These are phyloP conservation scores for Ranitomeya imitator DNA, from an alignment of 2,113 vertebrate species.

Conservation along the genomic window DNA sequence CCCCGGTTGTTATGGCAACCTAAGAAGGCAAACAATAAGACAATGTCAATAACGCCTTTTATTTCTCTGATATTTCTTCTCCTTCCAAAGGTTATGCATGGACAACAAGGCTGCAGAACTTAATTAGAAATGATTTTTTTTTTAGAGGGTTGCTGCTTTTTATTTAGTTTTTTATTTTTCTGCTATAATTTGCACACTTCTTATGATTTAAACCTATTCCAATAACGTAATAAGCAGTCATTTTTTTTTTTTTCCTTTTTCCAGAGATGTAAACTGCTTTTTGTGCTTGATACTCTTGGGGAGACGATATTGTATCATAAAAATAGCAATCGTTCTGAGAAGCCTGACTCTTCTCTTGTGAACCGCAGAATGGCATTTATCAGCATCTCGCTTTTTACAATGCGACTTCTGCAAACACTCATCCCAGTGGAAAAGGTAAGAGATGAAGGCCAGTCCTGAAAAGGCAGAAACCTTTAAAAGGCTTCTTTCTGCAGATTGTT, in stretches of 20 bases:
- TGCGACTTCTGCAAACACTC: conserved; percentile 85
- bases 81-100: conserved; percentile 36
- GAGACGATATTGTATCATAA: conserved; percentile 82
- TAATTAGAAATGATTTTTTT: conserved; percentile 43
- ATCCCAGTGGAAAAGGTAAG: conserved; percentile 93
- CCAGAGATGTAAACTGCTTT: conserved; percentile 52
- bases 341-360: conserved; percentile 68
- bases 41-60: conserved; percentile 51
- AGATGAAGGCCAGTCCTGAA: conserved; percentile 39
- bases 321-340: conserved; percentile 69
- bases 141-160: background rate
- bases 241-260: conserved; percentile 8
- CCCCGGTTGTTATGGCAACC: conserved; percentile 27
- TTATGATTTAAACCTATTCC: conserved; percentile 40
- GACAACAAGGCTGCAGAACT: conserved; percentile 17
- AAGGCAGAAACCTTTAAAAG: conserved; percentile 48
- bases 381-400: conserved; percentile 78
- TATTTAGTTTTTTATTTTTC: background rate
- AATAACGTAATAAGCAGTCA: conserved; percentile 36
- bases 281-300: conserved; percentile 79
- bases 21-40: conserved; percentile 46
- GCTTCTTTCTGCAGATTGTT: conserved; percentile 43
- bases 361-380: conserved; percentile 86
- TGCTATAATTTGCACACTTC: background rate
- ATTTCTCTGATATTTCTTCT: conserved; percentile 26